These are phyloP conservation scores for Sciurus carolinensis DNA, from an alignment of 2,797 vertebrate species.

Conservation along the genomic window DNA sequence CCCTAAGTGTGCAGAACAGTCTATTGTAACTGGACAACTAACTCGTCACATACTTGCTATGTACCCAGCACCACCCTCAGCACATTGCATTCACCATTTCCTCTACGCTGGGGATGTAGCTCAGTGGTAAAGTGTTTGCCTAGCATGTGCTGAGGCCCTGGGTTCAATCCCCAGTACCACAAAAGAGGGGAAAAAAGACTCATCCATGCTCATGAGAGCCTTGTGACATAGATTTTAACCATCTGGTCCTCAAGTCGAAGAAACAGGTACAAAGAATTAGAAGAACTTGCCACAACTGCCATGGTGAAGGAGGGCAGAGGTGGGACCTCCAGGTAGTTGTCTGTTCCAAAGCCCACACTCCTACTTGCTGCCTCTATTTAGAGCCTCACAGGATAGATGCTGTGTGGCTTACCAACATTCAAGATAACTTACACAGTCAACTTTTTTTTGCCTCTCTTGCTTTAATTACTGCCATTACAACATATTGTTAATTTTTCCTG, in stretches of 20 bases:
- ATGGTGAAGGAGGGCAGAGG: background rate
- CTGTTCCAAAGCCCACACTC: background rate
- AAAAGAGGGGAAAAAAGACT: too few species aligned
- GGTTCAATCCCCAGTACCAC: background rate
- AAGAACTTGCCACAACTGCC: background rate
- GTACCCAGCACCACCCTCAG: background rate
- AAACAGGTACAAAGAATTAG: background rate
- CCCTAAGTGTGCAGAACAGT: background rate
- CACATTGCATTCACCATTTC: background rate
- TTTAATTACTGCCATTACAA: conserved; percentile 35
- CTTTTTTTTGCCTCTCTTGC: conserved; percentile 8
- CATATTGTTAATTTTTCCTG: conserved; percentile 41
- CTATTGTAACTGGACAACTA: background rate
- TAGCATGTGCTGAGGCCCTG: too few species aligned
- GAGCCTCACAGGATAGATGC: background rate
- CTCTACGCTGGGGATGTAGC: too few species aligned
- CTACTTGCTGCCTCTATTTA: background rate
- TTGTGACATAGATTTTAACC: background rate
- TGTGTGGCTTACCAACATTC: background rate
- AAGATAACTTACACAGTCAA: background rate
- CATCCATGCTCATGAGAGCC: background rate
- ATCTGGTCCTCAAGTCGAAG: background rate
- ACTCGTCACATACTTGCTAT: background rate
- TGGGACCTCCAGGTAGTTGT: accelerated
- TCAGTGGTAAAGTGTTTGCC: too few species aligned